Percentiles rank a stretch among this genome's conserved stretches.
These are phyloP conservation scores for Caenorhabditis tropicalis DNA, from an alignment of 1,140 invertebrate genomes.

Conservation along the genomic window DNA sequence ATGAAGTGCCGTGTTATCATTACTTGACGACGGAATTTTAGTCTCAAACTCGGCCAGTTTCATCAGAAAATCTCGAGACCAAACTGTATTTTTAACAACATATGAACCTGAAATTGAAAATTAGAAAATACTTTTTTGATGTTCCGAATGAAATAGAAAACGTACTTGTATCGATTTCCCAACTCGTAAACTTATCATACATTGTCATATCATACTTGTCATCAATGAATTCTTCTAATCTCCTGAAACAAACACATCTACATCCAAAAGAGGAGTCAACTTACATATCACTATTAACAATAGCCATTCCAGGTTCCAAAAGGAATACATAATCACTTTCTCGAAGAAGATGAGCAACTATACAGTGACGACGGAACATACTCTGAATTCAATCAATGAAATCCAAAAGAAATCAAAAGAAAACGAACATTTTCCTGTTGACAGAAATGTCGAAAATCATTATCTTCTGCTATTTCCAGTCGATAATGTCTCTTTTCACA, in stretches of 20 bases:
- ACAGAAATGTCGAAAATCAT: not conserved
- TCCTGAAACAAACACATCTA: not conserved
- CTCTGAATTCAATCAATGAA: slow-evolving; percentile 41
- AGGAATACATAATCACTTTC: slow-evolving; percentile 51
- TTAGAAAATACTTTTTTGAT: not conserved
- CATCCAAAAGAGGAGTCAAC: not conserved
- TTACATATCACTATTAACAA: slow-evolving; percentile 50
- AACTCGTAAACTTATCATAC: slow-evolving; percentile 53
- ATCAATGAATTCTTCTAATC: slow-evolving; percentile 56
- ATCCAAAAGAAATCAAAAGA: not conserved
- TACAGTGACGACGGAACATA: slow-evolving; percentile 56
- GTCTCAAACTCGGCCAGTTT: slow-evolving; percentile 53
- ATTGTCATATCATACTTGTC: slow-evolving; percentile 43
- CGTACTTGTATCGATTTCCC: slow-evolving; percentile 50
- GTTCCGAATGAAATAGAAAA: not conserved
- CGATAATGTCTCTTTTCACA: not conserved
- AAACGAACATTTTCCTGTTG: slow-evolving; percentile 30
- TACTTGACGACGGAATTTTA: slow-evolving; percentile 44
- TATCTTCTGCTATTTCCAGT: not conserved
- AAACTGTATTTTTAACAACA: slow-evolving; percentile 50
- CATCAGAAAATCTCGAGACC: slow-evolving; percentile 43
- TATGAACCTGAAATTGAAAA: slow-evolving; percentile 38
- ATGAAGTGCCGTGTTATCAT: slow-evolving; percentile 53
- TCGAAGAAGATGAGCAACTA: slow-evolving; percentile 51
- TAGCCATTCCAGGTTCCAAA: slow-evolving; percentile 52